Base-by-base conservation (phyloP, 2,797 vertebrate genomes). In the Eremophila alpestris region DNA sequence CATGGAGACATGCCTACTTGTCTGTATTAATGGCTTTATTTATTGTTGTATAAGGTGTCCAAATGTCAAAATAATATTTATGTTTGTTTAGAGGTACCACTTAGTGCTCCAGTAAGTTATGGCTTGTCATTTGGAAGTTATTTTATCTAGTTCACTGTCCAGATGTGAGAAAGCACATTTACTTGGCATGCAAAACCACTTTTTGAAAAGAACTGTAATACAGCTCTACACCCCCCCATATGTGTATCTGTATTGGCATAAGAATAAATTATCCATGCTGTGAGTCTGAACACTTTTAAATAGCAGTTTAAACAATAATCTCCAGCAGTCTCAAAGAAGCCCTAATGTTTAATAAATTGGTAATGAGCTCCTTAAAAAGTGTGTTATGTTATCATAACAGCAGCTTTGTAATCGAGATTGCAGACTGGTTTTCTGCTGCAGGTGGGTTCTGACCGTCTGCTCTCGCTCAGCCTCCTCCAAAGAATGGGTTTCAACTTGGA, bases 221-320 rank as follows among this genome's bases (percentile, higher is more conserved):
- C 4, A 55, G 26, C 69, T 65, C 15, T 29, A 30, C 20, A 38
- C 11, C 9, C 21, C 21, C 26, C 23, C n/a, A 9, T 59, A 40
- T 17, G 27, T 70, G 36, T 85, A 5, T 74, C 84, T 85, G 30
- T 60, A 45, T 19, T 79, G 78, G 64, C 77, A 52, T 64, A 45
- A 46, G 94, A 94, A 68, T 77, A 52, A 96, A 67, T 89, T 94
- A 95, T 32, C 83, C 74, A 22, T 70, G 77, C 94, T 90, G 77
- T 87, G 91, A 91, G n/a, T 76, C 63, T 38, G 68, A 69, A 45
- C 51, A 22, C 73, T 93, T 89, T 58, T 62, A 82, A 90, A 91
- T 36, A 82, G 41, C 91, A 55, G 18, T 88, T 95, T 87, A 80
- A 91, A 74, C 70, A 82, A 23, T 62, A 58, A 73, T 82, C 52